These are phyloP conservation scores for Setophaga coronata DNA, from an alignment of 2,113 vertebrate species.

Conservation along the genomic window DNA sequence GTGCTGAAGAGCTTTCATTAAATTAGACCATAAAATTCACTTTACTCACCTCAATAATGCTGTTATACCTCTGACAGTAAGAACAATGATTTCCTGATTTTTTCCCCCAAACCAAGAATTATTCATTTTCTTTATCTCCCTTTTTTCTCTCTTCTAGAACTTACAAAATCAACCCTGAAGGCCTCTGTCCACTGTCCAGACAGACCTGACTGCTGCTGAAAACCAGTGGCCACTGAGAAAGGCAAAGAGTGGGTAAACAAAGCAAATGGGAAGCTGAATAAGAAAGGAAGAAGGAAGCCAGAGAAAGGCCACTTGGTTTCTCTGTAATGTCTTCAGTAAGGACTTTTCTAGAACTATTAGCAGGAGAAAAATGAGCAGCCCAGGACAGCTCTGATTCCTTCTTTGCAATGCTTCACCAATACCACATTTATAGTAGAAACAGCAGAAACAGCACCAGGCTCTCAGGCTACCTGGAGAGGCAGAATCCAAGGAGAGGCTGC, in stretches of 20 bases:
- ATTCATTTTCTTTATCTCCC: not conserved
- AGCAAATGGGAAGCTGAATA: not conserved
- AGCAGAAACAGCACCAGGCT: not conserved
- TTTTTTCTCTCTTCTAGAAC: not conserved
- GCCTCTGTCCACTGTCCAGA: not conserved
- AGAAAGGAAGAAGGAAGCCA: not conserved
- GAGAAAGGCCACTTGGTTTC: not conserved
- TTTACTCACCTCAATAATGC: not conserved
- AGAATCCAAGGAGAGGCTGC: not conserved
- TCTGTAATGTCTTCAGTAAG: not conserved
- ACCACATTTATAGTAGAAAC: not conserved
- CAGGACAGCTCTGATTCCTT: not conserved
- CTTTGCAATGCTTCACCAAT: not conserved
- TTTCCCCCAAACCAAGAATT: not conserved
- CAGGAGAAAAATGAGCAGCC: not conserved
- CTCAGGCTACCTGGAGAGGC: not conserved
- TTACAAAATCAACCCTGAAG: not conserved
- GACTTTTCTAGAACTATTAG: not conserved
- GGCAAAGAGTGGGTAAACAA: not conserved
- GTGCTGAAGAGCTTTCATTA: not conserved
- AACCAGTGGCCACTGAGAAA: not conserved
- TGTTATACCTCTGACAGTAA: not conserved
- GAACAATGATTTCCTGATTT: not conserved
- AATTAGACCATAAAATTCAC: not conserved
- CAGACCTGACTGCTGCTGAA: not conserved